Evolutionary conservation across 2,888 invertebrate species (phyloP), one percentile per base, ranked within the genome.

Genomic region (Pterostichus niger): DNA sequence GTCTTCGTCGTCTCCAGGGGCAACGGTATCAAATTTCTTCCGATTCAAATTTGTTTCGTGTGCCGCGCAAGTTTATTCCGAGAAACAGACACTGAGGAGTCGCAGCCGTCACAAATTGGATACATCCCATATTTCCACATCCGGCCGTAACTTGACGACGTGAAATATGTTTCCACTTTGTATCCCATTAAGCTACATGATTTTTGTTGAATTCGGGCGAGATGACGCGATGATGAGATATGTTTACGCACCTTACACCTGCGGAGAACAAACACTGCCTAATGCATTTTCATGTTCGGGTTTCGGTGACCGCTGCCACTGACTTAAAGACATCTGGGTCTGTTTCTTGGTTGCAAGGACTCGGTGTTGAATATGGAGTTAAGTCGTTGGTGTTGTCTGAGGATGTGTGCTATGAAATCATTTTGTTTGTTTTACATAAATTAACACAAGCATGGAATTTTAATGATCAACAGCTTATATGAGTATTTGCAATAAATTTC

Each of bases 131-230:
- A 73, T 82, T 82, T 82, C 82, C 75, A 82, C 82, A 82, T 82
- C 82, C 82, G 82, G 82, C 52, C 85, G 85, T 85, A 85, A 86
- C 84, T 86, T 87, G 87, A 86, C 87, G 86, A 85, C 85, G 86
- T 84, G 86, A 88, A 87, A 88, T 87, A 88, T 88, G 88, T 88
- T 88, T 87, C 87, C 89, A 88, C 88, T 88, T 88, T 89, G 89
- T 89, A 88, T 88, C 88, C 88, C 88, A 89, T 89, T 89, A 88
- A 87, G 86, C 46, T 31, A 33, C 79, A 79, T 64, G 52, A 64
- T 79, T 79, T 64, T 79, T 46, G 33, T 78, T 49, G 64, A 79
- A 61, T 56, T 78, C 11, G 61, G 35, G 2, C 24, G 3, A 87
- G 87, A 35, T 17, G 44, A 15, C 56, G 24, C 52, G 40, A 44